Base-by-base conservation (phyloP, 2,888 invertebrate genomes). In the Lamellibrachia columna region DNA sequence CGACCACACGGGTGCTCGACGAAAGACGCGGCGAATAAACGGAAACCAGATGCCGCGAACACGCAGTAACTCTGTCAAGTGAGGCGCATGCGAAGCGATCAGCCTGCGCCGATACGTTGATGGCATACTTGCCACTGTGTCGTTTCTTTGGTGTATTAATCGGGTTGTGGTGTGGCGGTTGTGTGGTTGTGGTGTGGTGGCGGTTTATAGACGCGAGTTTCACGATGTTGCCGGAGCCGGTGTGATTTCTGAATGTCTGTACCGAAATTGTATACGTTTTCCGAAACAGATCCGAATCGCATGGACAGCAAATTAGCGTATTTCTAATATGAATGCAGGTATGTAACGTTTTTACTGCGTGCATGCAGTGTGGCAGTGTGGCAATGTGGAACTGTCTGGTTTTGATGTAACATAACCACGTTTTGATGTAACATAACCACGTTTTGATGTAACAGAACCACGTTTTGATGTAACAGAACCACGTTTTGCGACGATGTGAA, bases 1-100 rank as follows among this genome's bases (percentile, higher is more conserved):
- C 75, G 75, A 75, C 75, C 75, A 75, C 75, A 75, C 75, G 75
- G 75, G 75, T 22, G 75, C 15, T 15, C 22, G 75, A 15, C n/a
- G 75, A 75, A 15, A 75, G 75, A 75, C 75, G 75, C 22, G 75
- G 75, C 75, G 75, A 75, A 75, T 75, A 75, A 75, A 75, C 75
- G 75, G 75, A 75, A 75, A 75, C 75, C 75, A 75, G 75, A 75
- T 75, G 75, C 75, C 22, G 75, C 75, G n/a, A 15, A 75, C 75
- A 75, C 75, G 75, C 75, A 15, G 75, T 22, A 75, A 75, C 75
- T 75, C 75, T n/a, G 75, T 11, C 75, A 11, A 22, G 75, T 75
- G 6, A 40, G 15, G 75, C n/a, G 75, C 6, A 75, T 3, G 75
- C 75, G 75, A 22, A 22, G 75, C 0, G 75, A 22, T 11, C 75